phyloP scores from a whole-genome alignment of 2,113 vertebrate genomes.

The Parus major region DNA sequence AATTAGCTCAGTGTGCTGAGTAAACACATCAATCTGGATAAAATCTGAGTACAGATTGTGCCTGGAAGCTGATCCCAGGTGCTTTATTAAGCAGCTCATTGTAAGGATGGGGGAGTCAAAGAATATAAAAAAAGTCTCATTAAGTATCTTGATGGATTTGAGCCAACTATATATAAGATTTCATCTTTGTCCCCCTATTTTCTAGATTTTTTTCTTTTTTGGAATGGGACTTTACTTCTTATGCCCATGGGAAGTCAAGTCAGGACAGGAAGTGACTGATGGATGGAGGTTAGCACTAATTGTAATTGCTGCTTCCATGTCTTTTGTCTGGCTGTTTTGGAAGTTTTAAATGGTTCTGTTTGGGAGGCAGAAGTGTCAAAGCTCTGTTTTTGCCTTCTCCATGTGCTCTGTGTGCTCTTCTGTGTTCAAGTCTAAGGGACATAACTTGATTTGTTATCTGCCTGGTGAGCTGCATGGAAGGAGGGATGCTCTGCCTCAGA shows the following conservation, averaged over 20 bases:
- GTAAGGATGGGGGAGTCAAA: not conserved
- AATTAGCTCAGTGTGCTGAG: not conserved
- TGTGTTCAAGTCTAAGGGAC: not conserved
- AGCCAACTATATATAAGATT: not conserved
- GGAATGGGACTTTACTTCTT: not conserved
- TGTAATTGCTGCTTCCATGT: not conserved
- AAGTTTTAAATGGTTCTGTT: not conserved
- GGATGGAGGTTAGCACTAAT: not conserved
- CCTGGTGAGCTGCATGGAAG: not conserved
- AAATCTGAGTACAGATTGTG: not conserved
- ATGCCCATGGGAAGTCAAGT: not conserved
- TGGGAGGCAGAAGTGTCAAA: not conserved
- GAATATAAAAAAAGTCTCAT: not conserved
- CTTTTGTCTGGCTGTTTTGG: not conserved
- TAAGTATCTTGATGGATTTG: not conserved
- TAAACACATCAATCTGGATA: not conserved
- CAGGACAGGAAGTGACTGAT: not conserved
- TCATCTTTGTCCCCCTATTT: not conserved
- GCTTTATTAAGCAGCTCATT: not conserved
- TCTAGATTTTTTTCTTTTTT: not conserved
- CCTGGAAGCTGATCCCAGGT: not conserved
- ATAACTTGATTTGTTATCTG: not conserved
- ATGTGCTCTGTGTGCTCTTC: not conserved
- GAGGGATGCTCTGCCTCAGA: not conserved
- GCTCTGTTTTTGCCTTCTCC: not conserved